Evolutionary conservation across 2,888 invertebrate genomes (phyloP).

Genomic region (Caenorhabditis imperialis): DNA sequence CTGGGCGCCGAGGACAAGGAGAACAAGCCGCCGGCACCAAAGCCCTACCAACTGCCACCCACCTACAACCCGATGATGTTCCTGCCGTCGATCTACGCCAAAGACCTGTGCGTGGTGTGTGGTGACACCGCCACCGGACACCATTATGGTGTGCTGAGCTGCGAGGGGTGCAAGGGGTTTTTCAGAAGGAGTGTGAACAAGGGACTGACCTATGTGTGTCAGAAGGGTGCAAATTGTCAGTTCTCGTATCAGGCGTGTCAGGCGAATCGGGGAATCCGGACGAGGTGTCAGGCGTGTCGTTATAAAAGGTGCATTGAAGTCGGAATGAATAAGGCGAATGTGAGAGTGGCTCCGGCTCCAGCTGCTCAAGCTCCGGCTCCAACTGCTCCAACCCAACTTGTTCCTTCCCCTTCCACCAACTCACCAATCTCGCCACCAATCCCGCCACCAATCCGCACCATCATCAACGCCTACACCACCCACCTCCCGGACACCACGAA

Average conservation of each 20-base stretch:
- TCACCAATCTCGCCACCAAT: neutral
- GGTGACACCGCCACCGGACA: slow-evolving; percentile 64
- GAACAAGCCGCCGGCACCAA: neutral
- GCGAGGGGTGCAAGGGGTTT: slow-evolving; percentile 72
- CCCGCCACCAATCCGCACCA: neutral
- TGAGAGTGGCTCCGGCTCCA: neutral
- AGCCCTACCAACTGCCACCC: neutral
- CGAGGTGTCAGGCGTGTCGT: slow-evolving; percentile 73
- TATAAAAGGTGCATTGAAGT: slow-evolving; percentile 64
- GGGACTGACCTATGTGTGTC: slow-evolving; percentile 60
- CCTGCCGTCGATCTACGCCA: neutral
- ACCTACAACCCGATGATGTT: neutral
- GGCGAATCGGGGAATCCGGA: slow-evolving; percentile 63
- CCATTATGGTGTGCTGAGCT: slow-evolving; percentile 68
- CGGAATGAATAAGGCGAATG: slow-evolving; percentile 61
- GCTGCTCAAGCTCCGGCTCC: neutral
- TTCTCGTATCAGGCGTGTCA: slow-evolving; percentile 19
- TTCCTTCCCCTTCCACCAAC: too few species aligned
- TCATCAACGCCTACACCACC: neutral
- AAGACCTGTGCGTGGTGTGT: slow-evolving; percentile 61
- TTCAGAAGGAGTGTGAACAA: slow-evolving; percentile 68
- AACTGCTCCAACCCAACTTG: neutral
- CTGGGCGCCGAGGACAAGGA: slow-evolving; percentile 22
- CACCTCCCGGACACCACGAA: neutral
- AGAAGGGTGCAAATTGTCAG: slow-evolving; percentile 58